A percentile compares a stretch with the other conserved stretches of the same genome.
These are phyloP conservation scores for Leptinotarsa peninsularis DNA, from an alignment of 2,888 invertebrate genomes.

Conservation along the genomic window DNA sequence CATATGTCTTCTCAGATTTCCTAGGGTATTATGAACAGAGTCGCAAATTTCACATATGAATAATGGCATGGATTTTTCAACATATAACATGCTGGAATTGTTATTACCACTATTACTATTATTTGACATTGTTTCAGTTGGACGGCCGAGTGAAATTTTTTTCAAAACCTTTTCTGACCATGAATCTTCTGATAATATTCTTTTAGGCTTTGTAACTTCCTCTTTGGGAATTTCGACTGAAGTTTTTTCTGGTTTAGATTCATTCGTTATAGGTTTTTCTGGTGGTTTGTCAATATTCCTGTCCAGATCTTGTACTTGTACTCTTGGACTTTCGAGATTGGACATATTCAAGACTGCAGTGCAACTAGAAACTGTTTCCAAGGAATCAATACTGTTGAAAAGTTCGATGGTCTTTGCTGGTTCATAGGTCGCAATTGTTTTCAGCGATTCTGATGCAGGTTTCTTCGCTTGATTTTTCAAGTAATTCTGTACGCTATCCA, in stretches of 20 bases:
- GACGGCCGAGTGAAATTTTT: background rate
- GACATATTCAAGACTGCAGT: no score
- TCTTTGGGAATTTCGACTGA: background rate
- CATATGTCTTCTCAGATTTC: constrained; percentile 47
- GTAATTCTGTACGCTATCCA: constrained; percentile 50
- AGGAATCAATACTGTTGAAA: no score
- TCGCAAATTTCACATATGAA: constrained; percentile 51
- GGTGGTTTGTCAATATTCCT: no score
- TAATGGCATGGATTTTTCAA: constrained; percentile 30
- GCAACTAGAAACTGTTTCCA: no score
- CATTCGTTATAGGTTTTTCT: background rate
- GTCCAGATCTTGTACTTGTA: no score
- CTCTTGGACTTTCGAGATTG: no score
- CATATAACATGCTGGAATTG: background rate
- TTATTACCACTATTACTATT: background rate
- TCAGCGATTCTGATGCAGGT: constrained; percentile 9
- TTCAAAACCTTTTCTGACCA: background rate
- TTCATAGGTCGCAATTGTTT: constrained; percentile 20
- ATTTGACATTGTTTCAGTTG: background rate
- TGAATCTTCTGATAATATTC: background rate
- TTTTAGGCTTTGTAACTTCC: background rate
- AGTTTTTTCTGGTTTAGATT: no score
- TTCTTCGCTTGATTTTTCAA: constrained; percentile 33
- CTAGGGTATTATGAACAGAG: constrained; percentile 42
- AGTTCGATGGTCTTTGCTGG: background rate